phyloP scores from a whole-genome alignment of 2,113 vertebrate species.

The Calyptommatus sinebrachiatus region DNA sequence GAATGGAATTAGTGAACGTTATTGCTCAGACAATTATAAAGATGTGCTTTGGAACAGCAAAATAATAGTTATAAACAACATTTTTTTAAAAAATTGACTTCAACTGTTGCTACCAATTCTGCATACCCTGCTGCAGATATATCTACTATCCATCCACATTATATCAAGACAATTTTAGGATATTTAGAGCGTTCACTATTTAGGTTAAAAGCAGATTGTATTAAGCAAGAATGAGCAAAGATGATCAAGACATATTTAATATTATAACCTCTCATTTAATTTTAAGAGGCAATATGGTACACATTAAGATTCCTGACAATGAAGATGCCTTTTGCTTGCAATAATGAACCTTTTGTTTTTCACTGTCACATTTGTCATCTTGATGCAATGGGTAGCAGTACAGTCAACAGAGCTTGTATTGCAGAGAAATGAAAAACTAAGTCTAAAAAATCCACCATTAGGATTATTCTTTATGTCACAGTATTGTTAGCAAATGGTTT shows the following conservation, averaged over 20 bases:
- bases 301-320: neutral
- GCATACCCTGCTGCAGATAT: neutral
- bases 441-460: neutral
- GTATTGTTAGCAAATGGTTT: neutral
- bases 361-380: neutral
- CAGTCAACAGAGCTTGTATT: neutral
- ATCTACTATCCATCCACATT: neutral
- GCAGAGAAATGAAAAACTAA: neutral
- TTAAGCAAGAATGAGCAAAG: neutral
- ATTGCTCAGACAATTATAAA: neutral
- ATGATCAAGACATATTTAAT: neutral
- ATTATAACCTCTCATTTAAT: neutral
- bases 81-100: neutral
- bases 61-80: neutral
- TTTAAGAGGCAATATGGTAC: neutral
- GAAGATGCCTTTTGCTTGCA: neutral
- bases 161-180: neutral
- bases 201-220: conserved; percentile 20
- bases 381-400: neutral
- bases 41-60: neutral
- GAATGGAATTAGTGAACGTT: conserved; percentile 13
- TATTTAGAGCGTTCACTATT: neutral
- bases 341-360: neutral
- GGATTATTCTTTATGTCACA: neutral
- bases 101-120: neutral